Evolutionary conservation across 2,113 vertebrate species (phyloP), one percentile per base, ranked within the genome.

Genomic region (Erpornis zantholeuca): DNA sequence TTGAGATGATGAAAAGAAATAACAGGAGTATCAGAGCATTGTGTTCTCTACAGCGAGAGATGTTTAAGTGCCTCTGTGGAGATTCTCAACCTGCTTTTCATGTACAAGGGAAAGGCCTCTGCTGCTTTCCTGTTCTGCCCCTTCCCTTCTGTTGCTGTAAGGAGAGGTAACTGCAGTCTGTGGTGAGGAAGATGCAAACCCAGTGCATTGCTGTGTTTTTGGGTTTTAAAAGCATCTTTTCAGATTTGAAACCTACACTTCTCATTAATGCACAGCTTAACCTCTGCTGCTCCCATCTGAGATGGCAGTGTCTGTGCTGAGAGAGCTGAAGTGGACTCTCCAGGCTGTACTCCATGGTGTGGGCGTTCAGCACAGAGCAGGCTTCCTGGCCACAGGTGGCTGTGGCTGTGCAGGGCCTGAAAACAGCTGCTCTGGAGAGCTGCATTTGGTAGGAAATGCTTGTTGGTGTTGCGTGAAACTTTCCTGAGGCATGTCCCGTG

Each of bases 1-100:
- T 87, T 6, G 8, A 79, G 73, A 65, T 50, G 66, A 87, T 79
- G 75, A 76, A 87, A 87, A 94, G 65, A 91, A 91, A n/a, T 64
- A 91, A 52, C 18, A n/a, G 60, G 63, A 82, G 40, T 56, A n/a
- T 64, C 53, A 57, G 72, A 87, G 61, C 53, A 79, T 69, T 85
- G 91, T 60, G 53, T 84, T 91, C 76, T 44, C 6, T 60, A 25
- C 36, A 60, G 56, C 42, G 59, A 82, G 94, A 82, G 73, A 22
- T 71, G 49, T 45, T 84, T 31, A 76, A 92, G 91, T 89, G 76
- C 28, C 60, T 86, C 71, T 44, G 35, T 70, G 77, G 72, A 73
- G 83, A 47, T 50, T 72, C 69, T 80, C 75, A 68, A 3, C 47
- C 53, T 63, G 28, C n/a, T 77, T 85, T 94, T 79, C 44, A 20